phyloP scores from a whole-genome alignment of 2,797 vertebrate genomes.

The Furcifer pardalis region DNA sequence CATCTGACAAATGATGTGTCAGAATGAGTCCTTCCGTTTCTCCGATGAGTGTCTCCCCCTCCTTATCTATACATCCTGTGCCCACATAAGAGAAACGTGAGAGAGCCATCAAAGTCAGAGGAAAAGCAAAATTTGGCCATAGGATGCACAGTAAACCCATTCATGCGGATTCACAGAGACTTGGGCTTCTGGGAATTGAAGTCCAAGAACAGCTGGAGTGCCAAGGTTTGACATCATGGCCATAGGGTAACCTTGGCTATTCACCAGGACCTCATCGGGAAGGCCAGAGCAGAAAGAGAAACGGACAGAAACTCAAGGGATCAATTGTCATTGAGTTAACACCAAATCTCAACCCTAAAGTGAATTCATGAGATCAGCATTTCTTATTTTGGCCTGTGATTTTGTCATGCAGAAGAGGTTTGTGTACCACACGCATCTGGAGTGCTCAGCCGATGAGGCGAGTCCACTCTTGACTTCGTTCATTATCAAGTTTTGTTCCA shows the following conservation, averaged over 20 bases:
- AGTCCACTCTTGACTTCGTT: not conserved
- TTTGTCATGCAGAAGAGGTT: not conserved
- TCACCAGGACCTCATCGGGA: not conserved
- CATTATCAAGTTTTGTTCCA: too few relatives aligned
- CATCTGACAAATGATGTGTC: not conserved
- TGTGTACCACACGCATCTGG: not conserved
- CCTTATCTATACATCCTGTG: not conserved
- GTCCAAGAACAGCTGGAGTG: too few relatives aligned
- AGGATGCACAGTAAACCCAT: too few relatives aligned
- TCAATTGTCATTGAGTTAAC: slow-evolving; percentile 18
- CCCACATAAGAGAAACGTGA: not conserved
- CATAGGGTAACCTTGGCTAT: not conserved
- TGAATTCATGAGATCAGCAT: slow-evolving; percentile 2
- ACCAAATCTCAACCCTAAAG: not conserved
- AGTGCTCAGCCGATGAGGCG: too few relatives aligned
- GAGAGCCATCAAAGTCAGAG: too few relatives aligned
- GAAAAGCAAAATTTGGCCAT: not conserved
- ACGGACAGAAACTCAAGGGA: not conserved
- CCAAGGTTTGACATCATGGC: too few relatives aligned
- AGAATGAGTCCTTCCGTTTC: not conserved
- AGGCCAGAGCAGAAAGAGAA: not conserved
- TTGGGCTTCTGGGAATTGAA: too few relatives aligned
- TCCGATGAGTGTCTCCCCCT: too few relatives aligned
- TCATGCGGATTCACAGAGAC: too few relatives aligned
- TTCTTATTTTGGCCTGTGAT: slow-evolving; percentile 8